phyloP scores from a whole-genome alignment of 2,113 vertebrate genomes.

The Erythrocercus mccallii region DNA sequence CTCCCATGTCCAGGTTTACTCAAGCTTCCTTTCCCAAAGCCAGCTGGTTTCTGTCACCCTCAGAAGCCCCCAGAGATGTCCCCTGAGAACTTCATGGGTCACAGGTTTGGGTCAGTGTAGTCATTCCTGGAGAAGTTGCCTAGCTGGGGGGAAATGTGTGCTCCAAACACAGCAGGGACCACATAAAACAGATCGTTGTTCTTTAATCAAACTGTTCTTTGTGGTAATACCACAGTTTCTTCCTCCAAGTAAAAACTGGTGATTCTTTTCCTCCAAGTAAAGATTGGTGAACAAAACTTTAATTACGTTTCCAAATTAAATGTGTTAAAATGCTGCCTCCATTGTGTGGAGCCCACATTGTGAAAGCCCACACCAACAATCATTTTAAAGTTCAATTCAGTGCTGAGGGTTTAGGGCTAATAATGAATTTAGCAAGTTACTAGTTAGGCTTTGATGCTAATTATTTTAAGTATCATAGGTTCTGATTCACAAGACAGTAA shows the following conservation, averaged over 20 bases:
- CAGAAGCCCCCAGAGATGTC: not conserved
- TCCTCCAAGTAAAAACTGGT: not conserved
- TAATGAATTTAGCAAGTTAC: constrained; percentile 68
- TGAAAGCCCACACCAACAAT: not conserved
- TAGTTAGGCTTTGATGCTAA: constrained; percentile 70
- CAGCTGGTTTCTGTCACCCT: not conserved
- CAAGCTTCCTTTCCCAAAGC: not conserved
- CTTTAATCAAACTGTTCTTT: not conserved
- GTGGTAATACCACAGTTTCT: not conserved
- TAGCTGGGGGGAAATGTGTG: not conserved
- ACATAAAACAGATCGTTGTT: not conserved
- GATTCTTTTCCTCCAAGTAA: not conserved
- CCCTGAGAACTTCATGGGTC: not conserved
- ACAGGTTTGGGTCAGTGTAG: not conserved
- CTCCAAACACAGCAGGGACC: not conserved
- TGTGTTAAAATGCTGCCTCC: not conserved
- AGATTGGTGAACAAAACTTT: not conserved
- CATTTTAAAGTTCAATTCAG: constrained; percentile 25
- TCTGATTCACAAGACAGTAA: constrained; percentile 75
- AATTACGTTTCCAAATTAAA: not conserved
- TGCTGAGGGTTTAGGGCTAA: constrained; percentile 64
- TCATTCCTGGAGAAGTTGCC: not conserved
- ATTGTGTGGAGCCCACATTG: not conserved
- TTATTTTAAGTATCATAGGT: constrained; percentile 73
- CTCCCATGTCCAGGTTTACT: not conserved